These are phyloP conservation scores for Tachystola acroxantha DNA, from an alignment of 2,888 invertebrate genomes.

Conservation along the genomic window DNA sequence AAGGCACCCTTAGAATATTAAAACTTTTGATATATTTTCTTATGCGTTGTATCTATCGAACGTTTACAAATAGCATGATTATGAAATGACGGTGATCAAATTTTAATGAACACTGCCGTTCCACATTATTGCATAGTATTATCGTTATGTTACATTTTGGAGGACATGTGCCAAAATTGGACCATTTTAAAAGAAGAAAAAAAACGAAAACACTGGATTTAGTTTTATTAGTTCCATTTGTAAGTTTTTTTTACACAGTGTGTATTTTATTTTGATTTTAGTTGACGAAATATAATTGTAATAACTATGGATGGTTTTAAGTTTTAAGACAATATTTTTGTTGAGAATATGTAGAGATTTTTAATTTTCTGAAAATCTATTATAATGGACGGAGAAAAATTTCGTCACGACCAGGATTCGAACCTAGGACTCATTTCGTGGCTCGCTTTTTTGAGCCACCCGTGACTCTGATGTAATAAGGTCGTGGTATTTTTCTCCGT, in stretches of 20 bases:
- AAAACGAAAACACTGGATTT: constrained; percentile 36
- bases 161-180: constrained; percentile 71
- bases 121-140: constrained; percentile 44
- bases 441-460: too few species aligned
- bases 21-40: too few species aligned
- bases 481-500: too few species aligned
- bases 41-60: too few species aligned
- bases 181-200: constrained; percentile 38
- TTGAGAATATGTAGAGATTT: constrained; percentile 3
- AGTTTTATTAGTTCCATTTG: constrained; percentile 26
- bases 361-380: too few species aligned
- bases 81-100: constrained; percentile 9
- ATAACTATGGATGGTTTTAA: background rate
- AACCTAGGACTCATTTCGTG: too few species aligned
- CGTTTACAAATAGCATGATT: too few species aligned
- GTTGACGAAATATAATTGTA: constrained; percentile 3
- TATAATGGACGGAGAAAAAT: too few species aligned
- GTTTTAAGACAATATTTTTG: constrained; percentile 1
- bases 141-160: constrained; percentile 54
- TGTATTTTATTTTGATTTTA: constrained; percentile 26
- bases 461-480: too few species aligned
- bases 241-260: constrained; percentile 26
- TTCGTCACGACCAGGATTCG: too few species aligned
- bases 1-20: too few species aligned
- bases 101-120: constrained; percentile 27